Base-by-base conservation (phyloP, 2,797 vertebrate species). In the Melanotaenia trifasciata region DNA sequence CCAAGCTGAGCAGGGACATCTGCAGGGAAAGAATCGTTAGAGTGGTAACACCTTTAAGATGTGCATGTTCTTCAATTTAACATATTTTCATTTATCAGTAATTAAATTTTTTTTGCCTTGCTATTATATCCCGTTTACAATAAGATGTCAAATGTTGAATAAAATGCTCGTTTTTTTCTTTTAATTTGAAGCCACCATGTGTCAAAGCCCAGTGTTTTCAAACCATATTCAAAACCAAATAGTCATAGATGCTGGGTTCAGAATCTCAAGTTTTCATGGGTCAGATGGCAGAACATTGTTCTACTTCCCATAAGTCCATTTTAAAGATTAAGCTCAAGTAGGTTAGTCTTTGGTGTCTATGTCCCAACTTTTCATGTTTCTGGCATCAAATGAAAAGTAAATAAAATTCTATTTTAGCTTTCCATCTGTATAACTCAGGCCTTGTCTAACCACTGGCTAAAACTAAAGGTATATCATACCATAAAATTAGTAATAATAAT, bases 11-110 rank as follows among this genome's bases (percentile, higher is more conserved):
- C 22, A 11, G 24, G 10, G 11, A 63, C 26, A 74, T 74, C 74
- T 86, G 79, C n/a, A 78, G 64, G 56, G 73, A 16, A 72, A 79
- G 12, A 64, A 47, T 18, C 24, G 8, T 1, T 7, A 36, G n/a
- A 10, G 22, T 26, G 58, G 36, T 53, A 47, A 74, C 72, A 58
- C 18, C 36, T 68, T 33, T 50, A 56, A 68, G n/a, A 63, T 60
- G 51, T 57, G 36, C 0, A 28, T 33, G 50, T 56, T 57, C 32
- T 62, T 38, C 0, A 76, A 14, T 58, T 58, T 56, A 30, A 30
- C 4, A 30, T 30, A 30, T 30, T 30, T 30, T 30, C 28, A 30
- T 30, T 30, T 30, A 30, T 30, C 28, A 54, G 26, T 54, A 28
- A 26, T 26, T 1, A 5, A 28, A 5, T 56, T 30, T 7, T 16